Conservation (phyloP, 53 echinoderm and acorn worm genomes). For the Echinarachnius parma region DNA sequence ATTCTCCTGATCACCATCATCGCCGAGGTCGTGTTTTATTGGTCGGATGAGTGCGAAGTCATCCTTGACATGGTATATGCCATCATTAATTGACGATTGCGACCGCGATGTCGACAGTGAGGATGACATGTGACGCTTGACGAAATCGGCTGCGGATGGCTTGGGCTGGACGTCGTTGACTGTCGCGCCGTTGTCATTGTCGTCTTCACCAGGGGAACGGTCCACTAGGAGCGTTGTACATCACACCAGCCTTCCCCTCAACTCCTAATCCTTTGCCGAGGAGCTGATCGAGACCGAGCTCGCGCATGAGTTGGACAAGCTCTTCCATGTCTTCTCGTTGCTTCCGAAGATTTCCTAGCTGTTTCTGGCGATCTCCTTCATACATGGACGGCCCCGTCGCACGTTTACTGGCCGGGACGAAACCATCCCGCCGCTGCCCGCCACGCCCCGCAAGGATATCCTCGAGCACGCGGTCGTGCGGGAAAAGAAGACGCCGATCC, state of each 20-base stretch:
- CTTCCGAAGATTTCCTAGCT: not conserved
- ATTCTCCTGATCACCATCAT: not conserved
- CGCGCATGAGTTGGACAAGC: slow-evolving; percentile 17
- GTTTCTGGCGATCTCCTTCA: no score
- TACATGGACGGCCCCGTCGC: no score
- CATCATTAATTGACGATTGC: not conserved
- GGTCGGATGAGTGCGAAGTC: not conserved
- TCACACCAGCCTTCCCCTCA: no score
- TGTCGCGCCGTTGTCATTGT: not conserved
- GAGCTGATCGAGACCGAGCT: slow-evolving; percentile 1
- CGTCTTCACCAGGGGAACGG: not conserved
- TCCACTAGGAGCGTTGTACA: not conserved
- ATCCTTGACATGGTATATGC: no score
- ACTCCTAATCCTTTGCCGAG: not conserved
- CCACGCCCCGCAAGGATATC: no score
- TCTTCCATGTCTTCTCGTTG: slow-evolving; percentile 11
- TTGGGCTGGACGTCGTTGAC: not conserved
- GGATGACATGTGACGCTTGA: slow-evolving; percentile 2
- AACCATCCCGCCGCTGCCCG: no score
- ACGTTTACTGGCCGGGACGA: no score
- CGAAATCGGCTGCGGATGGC: not conserved
- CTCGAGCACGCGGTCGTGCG: no score
- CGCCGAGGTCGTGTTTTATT: not conserved
- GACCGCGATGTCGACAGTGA: not conserved
- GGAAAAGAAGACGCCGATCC: slow-evolving; percentile 1